Percentiles rank a stretch among this genome's conserved stretches.
phyloP scores from a whole-genome alignment of 2,113 vertebrate genomes.

The Albula goreensis region DNA sequence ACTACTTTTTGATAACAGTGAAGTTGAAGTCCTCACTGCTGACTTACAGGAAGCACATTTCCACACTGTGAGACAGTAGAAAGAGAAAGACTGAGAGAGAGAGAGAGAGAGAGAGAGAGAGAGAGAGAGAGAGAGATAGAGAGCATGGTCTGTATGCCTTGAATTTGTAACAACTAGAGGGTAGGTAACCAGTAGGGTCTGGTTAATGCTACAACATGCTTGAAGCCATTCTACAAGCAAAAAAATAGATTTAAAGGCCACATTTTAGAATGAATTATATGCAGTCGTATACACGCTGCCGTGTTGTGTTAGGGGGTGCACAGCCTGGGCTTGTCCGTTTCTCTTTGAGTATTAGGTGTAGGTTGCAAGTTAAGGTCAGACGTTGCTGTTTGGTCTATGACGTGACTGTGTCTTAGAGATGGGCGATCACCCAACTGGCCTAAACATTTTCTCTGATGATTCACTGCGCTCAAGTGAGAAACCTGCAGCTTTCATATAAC shows the following conservation, averaged over 20 bases:
- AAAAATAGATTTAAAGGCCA: slow-evolving; percentile 78
- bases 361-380: not conserved
- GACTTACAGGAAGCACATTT: slow-evolving; percentile 84
- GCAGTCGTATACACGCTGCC: slow-evolving; percentile 70
- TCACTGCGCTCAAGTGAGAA: slow-evolving; percentile 52
- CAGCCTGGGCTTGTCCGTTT: slow-evolving; percentile 62
- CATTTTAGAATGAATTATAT: slow-evolving; percentile 79
- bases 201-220: slow-evolving; percentile 77
- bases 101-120: slow-evolving; percentile 66
- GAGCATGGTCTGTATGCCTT: slow-evolving; percentile 84
- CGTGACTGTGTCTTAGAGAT: slow-evolving; percentile 41
- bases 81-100: too few relatives aligned
- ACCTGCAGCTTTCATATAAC: not conserved
- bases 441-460: slow-evolving; percentile 55
- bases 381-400: not conserved
- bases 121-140: slow-evolving; percentile 69
- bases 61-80: slow-evolving; percentile 67
- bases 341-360: slow-evolving; percentile 59
- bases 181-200: slow-evolving; percentile 76
- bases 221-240: slow-evolving; percentile 70
- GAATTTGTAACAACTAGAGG: slow-evolving; percentile 83
- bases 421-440: slow-evolving; percentile 21
- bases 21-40: slow-evolving; percentile 81
- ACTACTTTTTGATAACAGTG: slow-evolving; percentile 95
- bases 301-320: slow-evolving; percentile 69